Evolutionary conservation across 2,888 invertebrate species (phyloP).

Genomic region (Eudasyphora cyanicolor): DNA sequence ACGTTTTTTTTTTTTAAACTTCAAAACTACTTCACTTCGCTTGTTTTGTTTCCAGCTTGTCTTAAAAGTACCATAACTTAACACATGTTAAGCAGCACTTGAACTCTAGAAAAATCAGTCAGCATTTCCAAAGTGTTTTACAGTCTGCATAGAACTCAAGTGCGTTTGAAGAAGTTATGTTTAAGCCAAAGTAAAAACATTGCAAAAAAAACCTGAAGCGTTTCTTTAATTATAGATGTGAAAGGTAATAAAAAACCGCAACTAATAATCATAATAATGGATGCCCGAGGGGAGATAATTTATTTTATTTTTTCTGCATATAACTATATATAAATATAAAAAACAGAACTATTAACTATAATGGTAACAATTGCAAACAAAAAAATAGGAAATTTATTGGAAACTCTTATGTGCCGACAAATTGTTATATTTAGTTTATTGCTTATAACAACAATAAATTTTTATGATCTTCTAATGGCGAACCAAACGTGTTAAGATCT

Average conservation of each 20-base stretch:
- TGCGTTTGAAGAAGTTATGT: background rate
- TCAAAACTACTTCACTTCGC: too few relatives aligned
- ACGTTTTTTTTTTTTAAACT: too few relatives aligned
- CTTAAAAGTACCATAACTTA: too few relatives aligned
- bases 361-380: background rate
- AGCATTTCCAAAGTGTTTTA: conserved; percentile 8
- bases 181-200: background rate
- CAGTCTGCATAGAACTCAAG: conserved; percentile 38
- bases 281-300: background rate
- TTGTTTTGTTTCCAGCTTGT: too few relatives aligned
- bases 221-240: background rate
- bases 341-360: background rate
- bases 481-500: background rate
- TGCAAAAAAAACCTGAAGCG: background rate
- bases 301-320: background rate
- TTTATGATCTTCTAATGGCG: background rate
- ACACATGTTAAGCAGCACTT: background rate
- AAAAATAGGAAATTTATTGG: background rate
- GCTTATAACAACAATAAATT: background rate
- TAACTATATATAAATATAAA: too few relatives aligned
- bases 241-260: conserved; percentile 14
- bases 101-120: conserved; percentile 9
- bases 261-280: conserved; percentile 8
- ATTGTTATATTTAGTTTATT: background rate
- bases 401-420: background rate